Base-by-base conservation (phyloP, 2,888 invertebrate species). In the Nudaria mundana region DNA sequence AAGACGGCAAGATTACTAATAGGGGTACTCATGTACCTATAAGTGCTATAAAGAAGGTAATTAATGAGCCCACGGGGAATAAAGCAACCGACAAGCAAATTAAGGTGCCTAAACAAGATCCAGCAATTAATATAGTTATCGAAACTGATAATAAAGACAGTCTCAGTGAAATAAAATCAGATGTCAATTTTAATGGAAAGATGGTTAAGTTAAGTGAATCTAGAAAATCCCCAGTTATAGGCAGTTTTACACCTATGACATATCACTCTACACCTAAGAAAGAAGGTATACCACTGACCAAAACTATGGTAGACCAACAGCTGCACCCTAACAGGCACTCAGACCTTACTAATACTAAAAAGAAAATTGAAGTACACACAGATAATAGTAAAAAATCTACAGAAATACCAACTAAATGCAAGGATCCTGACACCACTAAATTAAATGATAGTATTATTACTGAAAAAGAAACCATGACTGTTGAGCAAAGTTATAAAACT, bases 241-340 rank as follows among this genome's bases (percentile, higher is more conserved):
- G 81, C 20, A 79, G 76, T 51, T 83, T 75, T 44, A 84, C 78
- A 30, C 81, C 82, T 10, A 81, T 86, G 82, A 78, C 84, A 43
- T 85, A 70, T 65, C 86, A 86, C 52, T 88, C 88, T 40, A 87
- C 87, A 23, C 85, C 87, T 22, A 88, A 81, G 47, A 87, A 87
- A 66, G 87, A 87, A 55, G 80, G 81, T 12, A 81, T 79, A 48
- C 87, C 87, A 24, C 66, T 87, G 8, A 87, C 87, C 15, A 88
- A 88, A 62, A 85, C 78, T 1, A 87, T 86, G 87, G 85, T 88
- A 3, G 80, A 88, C 37, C 75, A 76, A 54, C 87, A 87, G 25
- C 51, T 88, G 37, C 83, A 87, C 45, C 84, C 88, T 6, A 86
- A 63, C 40, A 71, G 86, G 44, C 81, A 86, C 64, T 81, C 82